Conservation (phyloP, 2,113 vertebrate genomes). For the Strix uralensis region DNA sequence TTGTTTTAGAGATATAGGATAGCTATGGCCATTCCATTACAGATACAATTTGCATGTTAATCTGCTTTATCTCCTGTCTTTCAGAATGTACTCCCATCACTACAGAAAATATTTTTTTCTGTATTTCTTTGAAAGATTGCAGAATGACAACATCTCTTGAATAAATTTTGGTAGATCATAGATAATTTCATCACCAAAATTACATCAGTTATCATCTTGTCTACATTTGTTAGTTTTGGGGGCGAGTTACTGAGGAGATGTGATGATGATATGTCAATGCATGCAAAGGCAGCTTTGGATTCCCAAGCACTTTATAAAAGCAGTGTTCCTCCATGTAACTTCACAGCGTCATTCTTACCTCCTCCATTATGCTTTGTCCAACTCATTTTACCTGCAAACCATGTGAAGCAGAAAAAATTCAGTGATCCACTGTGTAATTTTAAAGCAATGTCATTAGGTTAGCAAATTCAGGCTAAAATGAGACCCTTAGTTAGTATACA, state of each 20-base stretch:
- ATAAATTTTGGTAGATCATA: constrained; percentile 11
- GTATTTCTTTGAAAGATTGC: not conserved
- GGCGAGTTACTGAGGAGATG: not conserved
- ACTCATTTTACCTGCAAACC: not conserved
- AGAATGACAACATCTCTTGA: not conserved
- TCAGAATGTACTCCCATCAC: not conserved
- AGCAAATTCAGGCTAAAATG: not conserved
- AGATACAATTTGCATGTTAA: not conserved
- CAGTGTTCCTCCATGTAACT: not conserved
- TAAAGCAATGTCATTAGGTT: not conserved
- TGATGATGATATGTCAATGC: constrained; percentile 2
- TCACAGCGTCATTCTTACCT: not conserved
- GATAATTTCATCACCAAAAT: constrained; percentile 22
- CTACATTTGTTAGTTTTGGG: constrained; percentile 50
- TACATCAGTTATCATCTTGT: constrained; percentile 41
- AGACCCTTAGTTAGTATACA: not conserved
- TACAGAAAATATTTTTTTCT: not conserved
- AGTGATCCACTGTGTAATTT: not conserved
- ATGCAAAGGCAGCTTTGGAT: not conserved
- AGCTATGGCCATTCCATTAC: not conserved
- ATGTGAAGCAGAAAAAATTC: not conserved
- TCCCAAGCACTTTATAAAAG: not conserved
- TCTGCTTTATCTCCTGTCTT: not conserved
- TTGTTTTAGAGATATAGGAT: not conserved
- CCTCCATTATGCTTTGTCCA: not conserved